Base-by-base conservation (phyloP, 2,113 vertebrate species). In the Crotophaga sulcirostris region DNA sequence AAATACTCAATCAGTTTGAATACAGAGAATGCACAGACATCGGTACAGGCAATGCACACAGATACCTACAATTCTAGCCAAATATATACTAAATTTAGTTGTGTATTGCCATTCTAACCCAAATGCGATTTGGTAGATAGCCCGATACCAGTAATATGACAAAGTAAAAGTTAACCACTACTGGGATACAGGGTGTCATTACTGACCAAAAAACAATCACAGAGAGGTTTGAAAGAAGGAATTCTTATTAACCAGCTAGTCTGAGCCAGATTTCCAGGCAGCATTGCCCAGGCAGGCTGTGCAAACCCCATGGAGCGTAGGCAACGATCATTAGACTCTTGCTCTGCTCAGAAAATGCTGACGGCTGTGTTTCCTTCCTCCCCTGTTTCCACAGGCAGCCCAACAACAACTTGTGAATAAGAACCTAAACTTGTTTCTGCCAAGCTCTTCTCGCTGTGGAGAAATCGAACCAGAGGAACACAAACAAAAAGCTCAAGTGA, bases 401-500 rank as follows among this genome's bases (percentile, higher is more conserved):
- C 64, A 89, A 79, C 78, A 84, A 1, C 84, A 64, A 56, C 74
- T 51, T 19, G 31, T 3, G 84, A 96, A 87, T 66, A 78, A 91
- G 52, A 62, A 73, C 34, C 78, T 89, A 8, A 90, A 70, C 67
- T 67, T 20, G 36, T 86, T 90, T 63, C 84, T 95, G 85, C 69
- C 75, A 49, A 94, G 87, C 84, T 83, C 34, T 44, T 78, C 87
- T 83, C 68, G 8, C 74, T 29, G 78, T 8, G 73, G 47, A 67
- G 84, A 91, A 94, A 96, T 95, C 59, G 84, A 94, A 93, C 45
- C 45, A 23, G 74, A 93, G 74, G 77, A 97, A 67, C 75, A 87
- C 95, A 96, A 87, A 92, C 95, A 94, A 82, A 95, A 94, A 94
- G 58, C 68, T 92, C 92, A 83, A 95, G 92, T 89, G 86, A 95